phyloP scores from a whole-genome alignment of 2,888 invertebrate genomes.

The Ormyrus nitidulus region DNA sequence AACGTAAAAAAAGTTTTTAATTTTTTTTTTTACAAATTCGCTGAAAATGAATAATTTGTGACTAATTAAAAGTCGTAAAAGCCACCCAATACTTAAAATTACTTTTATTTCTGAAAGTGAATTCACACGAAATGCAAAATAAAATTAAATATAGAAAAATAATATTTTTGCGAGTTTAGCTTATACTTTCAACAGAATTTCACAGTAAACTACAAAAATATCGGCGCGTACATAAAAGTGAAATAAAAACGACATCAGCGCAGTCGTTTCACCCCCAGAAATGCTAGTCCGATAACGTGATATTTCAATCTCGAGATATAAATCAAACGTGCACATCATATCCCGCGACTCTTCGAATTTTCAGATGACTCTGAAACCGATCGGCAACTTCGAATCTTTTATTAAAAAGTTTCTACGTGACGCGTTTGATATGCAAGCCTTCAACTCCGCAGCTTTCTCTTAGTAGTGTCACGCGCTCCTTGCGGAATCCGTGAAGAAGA shows the following conservation, averaged over 20 bases:
- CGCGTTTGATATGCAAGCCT: conserved; percentile 24
- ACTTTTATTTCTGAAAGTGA: too few relatives aligned
- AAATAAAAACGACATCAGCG: neutral
- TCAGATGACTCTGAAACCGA: conserved; percentile 22
- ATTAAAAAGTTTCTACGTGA: conserved; percentile 55
- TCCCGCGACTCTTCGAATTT: conserved; percentile 23
- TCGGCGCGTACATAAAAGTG: conserved; percentile 55
- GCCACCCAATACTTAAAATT: too few relatives aligned
- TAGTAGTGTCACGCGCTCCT: conserved; percentile 25
- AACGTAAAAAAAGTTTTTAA: too few relatives aligned
- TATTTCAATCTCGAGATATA: conserved; percentile 44
- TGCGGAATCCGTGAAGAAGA: conserved; percentile 31
- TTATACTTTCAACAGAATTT: too few relatives aligned
- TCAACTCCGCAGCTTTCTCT: neutral
- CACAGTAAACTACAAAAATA: too few relatives aligned
- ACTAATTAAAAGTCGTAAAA: too few relatives aligned
- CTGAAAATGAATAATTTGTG: too few relatives aligned
- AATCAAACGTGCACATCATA: conserved; percentile 28
- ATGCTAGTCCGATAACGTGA: conserved; percentile 10
- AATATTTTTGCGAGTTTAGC: too few relatives aligned
- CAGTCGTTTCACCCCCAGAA: neutral
- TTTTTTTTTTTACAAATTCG: too few relatives aligned
- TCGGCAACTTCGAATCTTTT: conserved; percentile 46
- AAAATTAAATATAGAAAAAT: too few relatives aligned
- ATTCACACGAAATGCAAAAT: too few relatives aligned